phyloP scores from a whole-genome alignment of 2,113 vertebrate genomes.

The Bubo scandiacus region DNA sequence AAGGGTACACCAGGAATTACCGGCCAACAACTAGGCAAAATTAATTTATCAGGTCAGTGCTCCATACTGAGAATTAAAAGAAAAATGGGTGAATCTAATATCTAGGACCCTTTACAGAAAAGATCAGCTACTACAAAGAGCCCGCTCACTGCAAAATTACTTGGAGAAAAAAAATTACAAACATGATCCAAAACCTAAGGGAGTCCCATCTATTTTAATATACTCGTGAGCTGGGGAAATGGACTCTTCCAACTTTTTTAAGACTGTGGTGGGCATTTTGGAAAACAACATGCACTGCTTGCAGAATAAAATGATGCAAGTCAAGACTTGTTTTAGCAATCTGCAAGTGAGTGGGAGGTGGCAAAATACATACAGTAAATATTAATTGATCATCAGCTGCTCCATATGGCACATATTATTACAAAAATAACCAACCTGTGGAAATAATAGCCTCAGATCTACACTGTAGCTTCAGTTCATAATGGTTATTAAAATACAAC shows the following conservation, averaged over 20 bases:
- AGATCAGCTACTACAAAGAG: neutral
- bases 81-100: neutral
- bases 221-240: neutral
- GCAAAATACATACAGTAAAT: neutral
- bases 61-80: neutral
- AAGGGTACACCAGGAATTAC: neutral
- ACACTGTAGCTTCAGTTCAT: neutral
- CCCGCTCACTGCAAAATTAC: neutral
- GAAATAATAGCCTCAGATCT: neutral
- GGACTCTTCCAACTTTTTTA: neutral
- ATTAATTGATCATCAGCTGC: neutral
- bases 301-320: neutral
- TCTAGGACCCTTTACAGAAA: neutral
- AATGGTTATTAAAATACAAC: neutral
- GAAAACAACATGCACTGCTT: neutral
- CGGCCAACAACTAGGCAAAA: neutral
- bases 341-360: neutral
- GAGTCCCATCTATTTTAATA: neutral
- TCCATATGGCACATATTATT: neutral
- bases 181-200: neutral
- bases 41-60: neutral
- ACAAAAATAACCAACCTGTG: neutral
- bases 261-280: neutral
- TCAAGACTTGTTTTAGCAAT: neutral
- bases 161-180: neutral